Conservation (phyloP, 2,888 invertebrate species). For the Ferrisia virgata region DNA sequence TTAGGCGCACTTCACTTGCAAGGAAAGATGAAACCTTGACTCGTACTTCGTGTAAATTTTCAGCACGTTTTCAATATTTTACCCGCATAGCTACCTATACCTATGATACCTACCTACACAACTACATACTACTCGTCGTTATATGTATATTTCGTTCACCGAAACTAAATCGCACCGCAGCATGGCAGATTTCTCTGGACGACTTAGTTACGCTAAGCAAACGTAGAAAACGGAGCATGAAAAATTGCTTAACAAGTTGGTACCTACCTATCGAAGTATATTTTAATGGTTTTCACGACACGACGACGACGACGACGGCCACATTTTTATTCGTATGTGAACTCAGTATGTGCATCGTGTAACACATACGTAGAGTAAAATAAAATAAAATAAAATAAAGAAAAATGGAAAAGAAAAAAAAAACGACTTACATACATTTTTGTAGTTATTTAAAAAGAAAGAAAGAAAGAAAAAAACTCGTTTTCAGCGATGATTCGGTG, state of each 20-base stretch:
- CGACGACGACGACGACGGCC: no score
- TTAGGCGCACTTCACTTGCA: no score
- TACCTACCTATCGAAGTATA: slow-evolving; percentile 23
- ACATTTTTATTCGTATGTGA: slow-evolving; percentile 39
- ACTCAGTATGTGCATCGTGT: not conserved
- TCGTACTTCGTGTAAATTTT: not conserved
- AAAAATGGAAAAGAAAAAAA: not conserved
- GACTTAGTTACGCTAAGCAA: slow-evolving; percentile 33
- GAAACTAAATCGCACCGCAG: not conserved
- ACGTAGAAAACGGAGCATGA: slow-evolving; percentile 40
- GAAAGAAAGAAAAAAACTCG: slow-evolving; percentile 14
- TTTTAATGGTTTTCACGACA: slow-evolving; percentile 41
- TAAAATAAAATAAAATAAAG: not conserved
- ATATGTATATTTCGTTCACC: not conserved
- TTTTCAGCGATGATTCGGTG: slow-evolving; percentile 20
- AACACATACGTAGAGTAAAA: no score
- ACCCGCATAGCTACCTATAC: no score
- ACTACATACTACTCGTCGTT: not conserved
- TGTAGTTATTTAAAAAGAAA: no score
- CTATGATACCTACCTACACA: not conserved
- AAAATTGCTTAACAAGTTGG: slow-evolving; percentile 40
- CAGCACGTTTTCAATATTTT: not conserved
- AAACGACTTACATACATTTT: not conserved
- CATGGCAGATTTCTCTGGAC: not conserved
- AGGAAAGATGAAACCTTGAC: no score